Evolutionary conservation across 2,113 vertebrate species (phyloP).

Genomic region (Trichomycterus rosablanca): DNA sequence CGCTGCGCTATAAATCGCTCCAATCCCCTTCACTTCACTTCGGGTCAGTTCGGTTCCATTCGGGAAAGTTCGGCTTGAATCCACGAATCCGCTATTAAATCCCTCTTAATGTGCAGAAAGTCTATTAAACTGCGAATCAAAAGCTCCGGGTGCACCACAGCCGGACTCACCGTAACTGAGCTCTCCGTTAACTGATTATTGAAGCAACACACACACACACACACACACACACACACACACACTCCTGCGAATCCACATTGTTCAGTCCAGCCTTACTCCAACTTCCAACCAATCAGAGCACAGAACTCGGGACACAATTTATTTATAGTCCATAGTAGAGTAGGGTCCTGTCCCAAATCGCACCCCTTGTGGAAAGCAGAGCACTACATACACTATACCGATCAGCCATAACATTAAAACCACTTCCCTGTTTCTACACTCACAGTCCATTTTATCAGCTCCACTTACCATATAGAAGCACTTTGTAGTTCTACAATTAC

Average conservation of each 20-base stretch:
- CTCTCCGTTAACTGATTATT: no score
- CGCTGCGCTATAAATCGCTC: not conserved
- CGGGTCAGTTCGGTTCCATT: not conserved
- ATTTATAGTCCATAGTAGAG: conserved; percentile 22
- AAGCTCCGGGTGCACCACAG: no score
- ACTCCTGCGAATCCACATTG: not conserved
- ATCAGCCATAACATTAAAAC: no score
- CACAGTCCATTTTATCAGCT: no score
- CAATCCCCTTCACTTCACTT: not conserved
- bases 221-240: not conserved
- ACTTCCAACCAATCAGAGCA: not conserved
- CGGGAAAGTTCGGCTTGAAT: no score
- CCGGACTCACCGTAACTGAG: no score
- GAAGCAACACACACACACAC: not conserved
- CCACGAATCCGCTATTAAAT: no score
- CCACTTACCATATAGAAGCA: no score
- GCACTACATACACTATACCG: not conserved
- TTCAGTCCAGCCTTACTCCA: not conserved
- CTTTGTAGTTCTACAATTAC: no score
- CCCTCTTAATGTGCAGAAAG: no score
- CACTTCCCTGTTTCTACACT: no score
- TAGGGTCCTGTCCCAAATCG: conserved; percentile 6
- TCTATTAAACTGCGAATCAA: no score
- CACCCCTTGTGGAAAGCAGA: not conserved
- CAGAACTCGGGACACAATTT: conserved; percentile 2